These are phyloP conservation scores for Xanthia icteritia DNA, from an alignment of 2,888 invertebrate genomes.

Conservation along the genomic window DNA sequence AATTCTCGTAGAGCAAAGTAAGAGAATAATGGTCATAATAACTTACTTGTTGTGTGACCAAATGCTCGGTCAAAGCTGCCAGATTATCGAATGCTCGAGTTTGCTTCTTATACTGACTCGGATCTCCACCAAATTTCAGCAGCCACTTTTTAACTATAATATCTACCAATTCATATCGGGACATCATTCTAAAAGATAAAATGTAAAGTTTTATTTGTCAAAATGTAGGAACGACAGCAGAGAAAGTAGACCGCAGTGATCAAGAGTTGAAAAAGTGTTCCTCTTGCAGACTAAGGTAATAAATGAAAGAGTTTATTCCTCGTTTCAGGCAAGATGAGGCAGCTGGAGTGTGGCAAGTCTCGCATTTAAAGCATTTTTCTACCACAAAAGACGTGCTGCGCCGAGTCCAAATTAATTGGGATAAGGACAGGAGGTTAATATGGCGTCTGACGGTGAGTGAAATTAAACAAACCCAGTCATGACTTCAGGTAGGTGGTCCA, in stretches of 20 bases:
- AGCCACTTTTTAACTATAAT: constrained; percentile 81
- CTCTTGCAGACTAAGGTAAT: background rate
- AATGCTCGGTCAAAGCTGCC: constrained; percentile 80
- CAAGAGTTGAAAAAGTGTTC: background rate
- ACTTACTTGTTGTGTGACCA: constrained; percentile 82
- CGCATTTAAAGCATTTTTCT: background rate
- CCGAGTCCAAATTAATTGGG: background rate
- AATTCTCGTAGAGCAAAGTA: background rate
- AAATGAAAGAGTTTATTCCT: background rate
- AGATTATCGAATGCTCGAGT: constrained; percentile 85
- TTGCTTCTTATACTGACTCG: constrained; percentile 83
- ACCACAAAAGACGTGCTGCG: background rate
- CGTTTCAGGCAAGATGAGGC: background rate
- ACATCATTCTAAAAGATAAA: constrained; percentile 71
- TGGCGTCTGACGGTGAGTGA: background rate
- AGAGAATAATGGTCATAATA: background rate
- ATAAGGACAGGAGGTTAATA: background rate
- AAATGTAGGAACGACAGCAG: background rate
- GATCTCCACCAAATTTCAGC: constrained; percentile 82
- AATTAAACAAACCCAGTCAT: constrained; percentile 77
- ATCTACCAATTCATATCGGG: constrained; percentile 84
- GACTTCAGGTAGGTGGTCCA: constrained; percentile 76
- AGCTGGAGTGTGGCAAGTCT: background rate
- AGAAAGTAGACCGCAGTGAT: background rate
- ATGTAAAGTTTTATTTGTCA: background rate